Base-by-base conservation (phyloP, 2,113 vertebrate genomes). In the Chlorocebus sabaeus region DNA sequence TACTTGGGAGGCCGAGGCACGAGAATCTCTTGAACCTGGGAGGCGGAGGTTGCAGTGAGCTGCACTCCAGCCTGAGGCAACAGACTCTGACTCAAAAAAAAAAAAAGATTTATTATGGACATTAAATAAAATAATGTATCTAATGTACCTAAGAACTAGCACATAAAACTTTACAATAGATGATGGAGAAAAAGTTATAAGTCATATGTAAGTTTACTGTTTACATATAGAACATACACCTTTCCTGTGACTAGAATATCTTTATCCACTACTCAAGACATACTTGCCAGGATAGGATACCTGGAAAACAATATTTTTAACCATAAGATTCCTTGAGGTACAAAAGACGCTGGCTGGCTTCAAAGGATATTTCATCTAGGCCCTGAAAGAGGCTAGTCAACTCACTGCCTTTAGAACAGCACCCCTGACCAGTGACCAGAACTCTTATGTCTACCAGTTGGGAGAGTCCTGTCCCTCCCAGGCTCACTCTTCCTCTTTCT, bases 111-210 rank as follows among this genome's bases (percentile, higher is more conserved):
- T 73, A 22, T 88, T 81, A 9, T 79, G 22, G 43, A 88, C 30
- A 70, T 70, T 89, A 89, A 93, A 35, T 95, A 79, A 88, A 91
- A 89, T 89, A 88, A 70, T 76, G 8, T n/a, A 64, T 50, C 7
- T 55, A 86, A 68, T n/a, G 23, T 3, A 84, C 30, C 27, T 73
- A 59, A 68, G 30, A 79, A 40, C 40, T 92, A 85, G 30, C 64
- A 97, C 25, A 83, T 72, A 82, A 78, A 94, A 90, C 18, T 90
- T 20, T 64, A 87, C 18, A 86, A 82, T 10, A 82, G 73, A 68
- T 86, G 6, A 91, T 75, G 72, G 30, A 88, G 50, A 50, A 67
- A 73, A 97, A 95, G 22, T 91, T 73, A 70, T 91, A 85, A 91
- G 64, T 5, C 16, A 72, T 64, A 78, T 75, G 6, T 12, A 92